A percentile compares a stretch with the other conserved stretches of the same genome.
These are phyloP conservation scores for Schizotus pectinicornis DNA, from an alignment of 2,888 invertebrate species.

Conservation along the genomic window DNA sequence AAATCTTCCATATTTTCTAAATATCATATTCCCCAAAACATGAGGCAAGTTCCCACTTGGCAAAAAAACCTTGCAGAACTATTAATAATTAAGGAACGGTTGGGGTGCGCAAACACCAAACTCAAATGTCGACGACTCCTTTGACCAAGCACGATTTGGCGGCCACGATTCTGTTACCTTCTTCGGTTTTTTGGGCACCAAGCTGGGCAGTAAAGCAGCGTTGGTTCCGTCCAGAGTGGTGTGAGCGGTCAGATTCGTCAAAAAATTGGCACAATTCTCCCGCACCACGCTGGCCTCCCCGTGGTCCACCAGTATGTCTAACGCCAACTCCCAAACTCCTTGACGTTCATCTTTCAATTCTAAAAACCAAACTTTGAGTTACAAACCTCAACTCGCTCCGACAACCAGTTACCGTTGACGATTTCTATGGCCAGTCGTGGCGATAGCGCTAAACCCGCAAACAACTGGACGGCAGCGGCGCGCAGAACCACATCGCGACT, in stretches of 20 bases:
- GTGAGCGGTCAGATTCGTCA: conserved; percentile 58
- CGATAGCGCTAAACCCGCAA: conserved; percentile 58
- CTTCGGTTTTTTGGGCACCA: conserved; percentile 28
- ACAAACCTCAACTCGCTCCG: conserved; percentile 36
- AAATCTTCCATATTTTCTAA: too few species aligned
- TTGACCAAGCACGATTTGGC: too few species aligned
- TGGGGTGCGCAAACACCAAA: too few species aligned
- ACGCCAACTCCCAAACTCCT: conserved; percentile 52
- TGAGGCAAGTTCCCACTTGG: too few species aligned
- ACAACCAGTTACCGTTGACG: conserved; percentile 46
- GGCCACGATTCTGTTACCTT: conserved; percentile 28
- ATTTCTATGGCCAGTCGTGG: conserved; percentile 48
- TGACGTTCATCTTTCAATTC: conserved; percentile 46
- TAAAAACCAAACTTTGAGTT: conserved; percentile 16
- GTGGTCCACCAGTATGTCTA: conserved; percentile 56
- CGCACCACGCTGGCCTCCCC: conserved; percentile 63
- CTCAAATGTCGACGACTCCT: too few species aligned
- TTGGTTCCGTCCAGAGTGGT: conserved; percentile 14
- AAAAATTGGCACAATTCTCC: conserved; percentile 63
- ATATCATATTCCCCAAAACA: too few species aligned
- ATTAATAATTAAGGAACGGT: too few species aligned
- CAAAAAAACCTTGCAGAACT: too few species aligned
- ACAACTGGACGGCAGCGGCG: conserved; percentile 62
- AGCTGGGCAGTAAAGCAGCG: conserved; percentile 18
- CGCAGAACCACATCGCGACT: conserved; percentile 63